These are phyloP conservation scores for Mamestra configurata DNA, from an alignment of 1,140 invertebrate species.

Conservation along the genomic window DNA sequence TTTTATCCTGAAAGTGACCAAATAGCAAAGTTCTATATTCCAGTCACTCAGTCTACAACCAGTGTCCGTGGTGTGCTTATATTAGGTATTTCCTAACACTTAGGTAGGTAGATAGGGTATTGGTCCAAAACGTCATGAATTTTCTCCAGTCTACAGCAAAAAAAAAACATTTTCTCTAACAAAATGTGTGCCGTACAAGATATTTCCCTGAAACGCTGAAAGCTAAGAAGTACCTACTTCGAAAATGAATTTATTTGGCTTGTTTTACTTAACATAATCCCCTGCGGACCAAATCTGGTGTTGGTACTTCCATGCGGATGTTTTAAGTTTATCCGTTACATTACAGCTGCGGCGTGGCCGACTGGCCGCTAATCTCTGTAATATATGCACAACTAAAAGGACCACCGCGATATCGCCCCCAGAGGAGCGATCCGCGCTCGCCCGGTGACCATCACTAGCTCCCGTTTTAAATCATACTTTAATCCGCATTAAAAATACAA, in stretches of 20 bases:
- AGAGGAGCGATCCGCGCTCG: constrained; percentile 72
- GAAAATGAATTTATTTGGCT: background rate
- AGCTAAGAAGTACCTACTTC: too few relatives aligned
- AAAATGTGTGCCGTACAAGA: background rate
- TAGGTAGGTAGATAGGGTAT: too few relatives aligned
- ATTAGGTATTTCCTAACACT: too few relatives aligned
- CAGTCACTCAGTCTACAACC: too few relatives aligned
- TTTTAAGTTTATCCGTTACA: constrained; percentile 79
- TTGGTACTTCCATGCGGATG: constrained; percentile 71
- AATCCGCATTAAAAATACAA: constrained; percentile 43
- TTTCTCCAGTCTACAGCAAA: too few relatives aligned
- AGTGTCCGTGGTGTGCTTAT: too few relatives aligned
- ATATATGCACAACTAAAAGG: constrained; percentile 86
- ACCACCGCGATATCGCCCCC: constrained; percentile 72
- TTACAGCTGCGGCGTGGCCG: constrained; percentile 70
- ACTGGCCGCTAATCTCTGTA: constrained; percentile 71
- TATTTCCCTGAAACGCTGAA: too few relatives aligned
- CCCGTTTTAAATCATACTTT: constrained; percentile 59
- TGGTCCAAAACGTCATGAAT: too few relatives aligned
- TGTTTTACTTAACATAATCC: background rate
- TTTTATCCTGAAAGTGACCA: too few relatives aligned
- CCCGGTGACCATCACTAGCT: constrained; percentile 67
- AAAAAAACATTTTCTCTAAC: too few relatives aligned
- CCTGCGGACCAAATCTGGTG: constrained; percentile 60
- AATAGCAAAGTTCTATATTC: too few relatives aligned